Percentiles rank a stretch among this genome's conserved stretches.
phyloP scores from a whole-genome alignment of 2,797 vertebrate species.

The Eulemur rubriventer region DNA sequence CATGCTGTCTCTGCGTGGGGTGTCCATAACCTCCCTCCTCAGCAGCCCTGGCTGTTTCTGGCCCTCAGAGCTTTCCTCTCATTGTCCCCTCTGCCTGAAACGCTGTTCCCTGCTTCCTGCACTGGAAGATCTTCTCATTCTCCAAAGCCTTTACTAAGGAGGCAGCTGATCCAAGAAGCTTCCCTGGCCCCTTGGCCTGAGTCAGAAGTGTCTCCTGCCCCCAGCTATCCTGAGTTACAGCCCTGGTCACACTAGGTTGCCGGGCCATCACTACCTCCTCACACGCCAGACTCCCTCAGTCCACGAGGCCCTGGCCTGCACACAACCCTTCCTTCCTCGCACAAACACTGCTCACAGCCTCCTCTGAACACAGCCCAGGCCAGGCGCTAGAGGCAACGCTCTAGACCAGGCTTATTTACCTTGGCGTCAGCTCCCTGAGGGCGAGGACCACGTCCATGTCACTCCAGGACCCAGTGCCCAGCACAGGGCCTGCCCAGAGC shows the following conservation, averaged over 20 bases:
- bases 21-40: not conserved
- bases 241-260: not conserved
- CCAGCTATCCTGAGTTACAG: not conserved
- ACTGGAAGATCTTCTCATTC: not conserved
- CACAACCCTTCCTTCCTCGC: not conserved
- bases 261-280: not conserved
- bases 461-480: not conserved
- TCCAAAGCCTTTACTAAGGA: not conserved
- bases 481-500: not conserved
- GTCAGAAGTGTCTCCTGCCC: not conserved
- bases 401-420: not conserved
- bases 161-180: not conserved
- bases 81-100: not conserved
- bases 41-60: not conserved
- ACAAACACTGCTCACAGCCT: not conserved
- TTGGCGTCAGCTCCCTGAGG: not conserved
- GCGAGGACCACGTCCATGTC: not conserved
- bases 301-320: not conserved
- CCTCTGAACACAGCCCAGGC: not conserved
- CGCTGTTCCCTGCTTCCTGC: not conserved
- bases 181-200: not conserved
- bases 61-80: not conserved
- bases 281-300: not conserved
- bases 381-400: not conserved
- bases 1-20: not conserved